Percentiles rank a stretch among this genome's conserved stretches.
Conservation (phyloP, 1,140 invertebrate genomes). For the Procambarus virginalis region DNA sequence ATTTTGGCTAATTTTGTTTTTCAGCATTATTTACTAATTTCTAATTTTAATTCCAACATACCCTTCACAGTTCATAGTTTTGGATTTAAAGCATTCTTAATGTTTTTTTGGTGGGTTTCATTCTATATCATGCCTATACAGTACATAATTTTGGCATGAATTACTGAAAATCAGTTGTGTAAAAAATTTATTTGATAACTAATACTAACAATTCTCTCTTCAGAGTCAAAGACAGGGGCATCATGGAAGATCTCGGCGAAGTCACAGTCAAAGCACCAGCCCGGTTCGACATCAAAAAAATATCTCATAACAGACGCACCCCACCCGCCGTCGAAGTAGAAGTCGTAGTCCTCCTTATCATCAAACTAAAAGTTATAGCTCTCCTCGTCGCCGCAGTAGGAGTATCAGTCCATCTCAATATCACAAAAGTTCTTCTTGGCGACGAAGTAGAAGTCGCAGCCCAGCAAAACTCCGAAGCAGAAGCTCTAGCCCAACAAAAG, state of each 20-base stretch:
- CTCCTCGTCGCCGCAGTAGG: background rate
- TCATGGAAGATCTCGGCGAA: conserved; percentile 13
- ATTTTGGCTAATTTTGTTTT: too few relatives aligned
- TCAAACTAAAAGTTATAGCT: background rate
- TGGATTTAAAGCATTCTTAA: too few relatives aligned
- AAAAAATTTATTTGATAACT: too few relatives aligned
- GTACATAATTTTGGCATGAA: too few relatives aligned
- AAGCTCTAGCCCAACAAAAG: background rate
- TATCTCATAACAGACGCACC: background rate
- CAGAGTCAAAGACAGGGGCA: background rate
- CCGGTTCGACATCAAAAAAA: conserved; percentile 16
- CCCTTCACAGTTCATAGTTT: too few relatives aligned
- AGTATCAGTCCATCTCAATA: conserved; percentile 10
- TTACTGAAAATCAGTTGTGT: too few relatives aligned
- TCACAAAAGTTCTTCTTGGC: conserved; percentile 25
- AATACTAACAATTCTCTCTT: background rate
- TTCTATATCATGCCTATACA: too few relatives aligned
- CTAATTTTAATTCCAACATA: too few relatives aligned
- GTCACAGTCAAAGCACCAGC: conserved; percentile 23
- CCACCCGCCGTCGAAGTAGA: conserved; percentile 15
- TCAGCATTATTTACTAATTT: too few relatives aligned
- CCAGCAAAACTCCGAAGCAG: background rate
- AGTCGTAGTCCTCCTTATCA: conserved; percentile 28
- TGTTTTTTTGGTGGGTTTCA: too few relatives aligned
- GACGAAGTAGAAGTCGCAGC: conserved; percentile 17